Base-by-base conservation (phyloP, 1,140 invertebrate species). In the Drosophila elegans region DNA sequence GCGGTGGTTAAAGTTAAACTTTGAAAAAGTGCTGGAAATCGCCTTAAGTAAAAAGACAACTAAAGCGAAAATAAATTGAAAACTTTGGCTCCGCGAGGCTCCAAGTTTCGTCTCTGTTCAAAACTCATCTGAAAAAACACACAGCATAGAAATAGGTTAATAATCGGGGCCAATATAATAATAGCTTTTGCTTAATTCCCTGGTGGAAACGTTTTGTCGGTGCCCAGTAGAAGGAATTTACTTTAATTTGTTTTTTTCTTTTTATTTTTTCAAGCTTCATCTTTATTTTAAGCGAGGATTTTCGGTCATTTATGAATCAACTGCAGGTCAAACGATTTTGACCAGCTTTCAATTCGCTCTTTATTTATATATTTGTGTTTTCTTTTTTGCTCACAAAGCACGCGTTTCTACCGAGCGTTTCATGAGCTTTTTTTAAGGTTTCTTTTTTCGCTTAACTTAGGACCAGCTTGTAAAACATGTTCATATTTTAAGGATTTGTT, bases 61-160 rank as follows among this genome's bases (percentile, higher is more conserved):
- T 25, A 12, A 25, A 38, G 27, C 3, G 1, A 63, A 56, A 38
- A 55, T 9, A 12, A 64, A 75, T 45, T 56, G 21, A 78, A 78
- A 78, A 73, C 76, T 55, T 66, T 64, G 67, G 67, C 39, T 78
- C 54, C 53, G 39, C 69, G 39, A 36, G 74, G 74, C 46, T 78
- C 38, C 74, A 78, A 78, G 67, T 68, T 78, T 69, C 49, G 54
- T 34, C 54, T 54, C 54, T 39, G 39, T 9, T 34, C 59, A 29
- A 72, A 52, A 66, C 66, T 55, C 41, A 80, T 80, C 78, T 80
- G 78, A 80, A 80, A 80, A 79, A 27, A 32, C 16, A 80, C 54
- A 75, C 49, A 53, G 45, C 78, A 81, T 44, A 44, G 41, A 81
- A 72, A 81, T 81, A 55, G 21, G 53, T 81, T 82, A 81, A 74